These are phyloP conservation scores for Enteromius treurensis DNA, from an alignment of 2,797 vertebrate genomes.

Conservation along the genomic window DNA sequence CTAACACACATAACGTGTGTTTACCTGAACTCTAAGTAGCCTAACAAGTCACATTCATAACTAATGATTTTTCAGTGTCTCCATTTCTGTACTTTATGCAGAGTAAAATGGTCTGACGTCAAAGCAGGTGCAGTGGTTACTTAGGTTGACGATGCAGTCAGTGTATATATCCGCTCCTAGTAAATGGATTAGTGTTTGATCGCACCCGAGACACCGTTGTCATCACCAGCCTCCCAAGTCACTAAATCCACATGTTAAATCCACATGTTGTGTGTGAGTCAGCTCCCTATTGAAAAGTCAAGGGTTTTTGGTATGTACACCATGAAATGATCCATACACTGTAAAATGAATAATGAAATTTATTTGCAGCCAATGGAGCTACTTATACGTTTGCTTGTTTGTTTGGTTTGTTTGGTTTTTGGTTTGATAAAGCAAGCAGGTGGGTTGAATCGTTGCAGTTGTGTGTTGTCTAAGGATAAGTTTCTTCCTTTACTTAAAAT, in stretches of 20 bases:
- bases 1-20: not conserved
- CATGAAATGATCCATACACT: not conserved
- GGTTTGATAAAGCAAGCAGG: not conserved
- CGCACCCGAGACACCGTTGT: not conserved
- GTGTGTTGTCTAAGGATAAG: not conserved
- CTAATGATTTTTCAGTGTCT: not conserved
- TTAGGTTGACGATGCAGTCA: constrained; percentile 7
- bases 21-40: not conserved
- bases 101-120: not conserved
- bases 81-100: not conserved
- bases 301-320: not conserved
- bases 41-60: not conserved
- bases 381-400: too few relatives aligned
- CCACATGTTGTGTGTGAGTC: not conserved
- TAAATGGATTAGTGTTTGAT: constrained; percentile 38
- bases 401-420: not conserved
- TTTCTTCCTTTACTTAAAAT: not conserved
- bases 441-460: not conserved
- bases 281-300: not conserved
- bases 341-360: not conserved
- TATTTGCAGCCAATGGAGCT: not conserved
- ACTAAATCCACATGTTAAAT: not conserved
- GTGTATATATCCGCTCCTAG: constrained; percentile 3
- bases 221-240: not conserved
- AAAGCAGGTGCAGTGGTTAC: not conserved